Percentiles rank a stretch among this genome's conserved stretches.
These are phyloP conservation scores for Cylas formicarius DNA, from an alignment of 1,140 invertebrate genomes.

Conservation along the genomic window DNA sequence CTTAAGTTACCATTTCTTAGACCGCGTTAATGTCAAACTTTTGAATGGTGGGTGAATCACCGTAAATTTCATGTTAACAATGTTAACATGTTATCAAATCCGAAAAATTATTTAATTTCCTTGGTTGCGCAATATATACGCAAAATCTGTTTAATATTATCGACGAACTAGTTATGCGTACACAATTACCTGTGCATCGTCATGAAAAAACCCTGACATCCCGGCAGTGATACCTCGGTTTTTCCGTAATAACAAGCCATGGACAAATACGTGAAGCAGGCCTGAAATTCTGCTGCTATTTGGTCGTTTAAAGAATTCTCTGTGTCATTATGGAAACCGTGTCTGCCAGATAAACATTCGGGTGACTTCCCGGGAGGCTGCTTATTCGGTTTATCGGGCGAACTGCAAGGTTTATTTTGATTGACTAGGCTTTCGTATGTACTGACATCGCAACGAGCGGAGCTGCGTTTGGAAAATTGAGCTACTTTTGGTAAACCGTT, in stretches of 20 bases:
- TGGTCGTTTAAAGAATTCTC: slow-evolving; percentile 75
- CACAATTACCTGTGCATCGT: slow-evolving; percentile 48
- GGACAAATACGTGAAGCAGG: slow-evolving; percentile 73
- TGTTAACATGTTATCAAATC: too few species aligned
- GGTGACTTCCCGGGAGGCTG: slow-evolving; percentile 12
- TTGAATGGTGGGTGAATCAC: too few species aligned
- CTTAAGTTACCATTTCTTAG: too few species aligned
- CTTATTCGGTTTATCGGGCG: slow-evolving; percentile 4
- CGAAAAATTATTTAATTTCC: too few species aligned
- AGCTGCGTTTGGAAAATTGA: too few species aligned
- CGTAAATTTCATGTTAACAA: too few species aligned
- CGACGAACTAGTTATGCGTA: too few species aligned
- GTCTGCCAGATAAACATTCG: slow-evolving; percentile 43
- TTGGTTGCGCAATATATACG: too few species aligned
- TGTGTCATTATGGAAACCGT: slow-evolving; percentile 67
- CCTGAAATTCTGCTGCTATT: slow-evolving; percentile 80
- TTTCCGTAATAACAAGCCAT: slow-evolving; percentile 76
- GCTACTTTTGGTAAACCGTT: too few species aligned
- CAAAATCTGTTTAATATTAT: too few species aligned
- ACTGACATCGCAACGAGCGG: slow-evolving; percentile 11
- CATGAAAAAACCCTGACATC: slow-evolving; percentile 64
- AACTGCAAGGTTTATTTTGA: slow-evolving; percentile 7
- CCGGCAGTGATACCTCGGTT: slow-evolving; percentile 67
- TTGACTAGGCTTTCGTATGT: slow-evolving; percentile 19
- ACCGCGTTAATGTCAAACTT: too few species aligned